A percentile compares a stretch with the other conserved stretches of the same genome.
phyloP scores from a whole-genome alignment of 2,113 vertebrate genomes.

The Cacatua alba region DNA sequence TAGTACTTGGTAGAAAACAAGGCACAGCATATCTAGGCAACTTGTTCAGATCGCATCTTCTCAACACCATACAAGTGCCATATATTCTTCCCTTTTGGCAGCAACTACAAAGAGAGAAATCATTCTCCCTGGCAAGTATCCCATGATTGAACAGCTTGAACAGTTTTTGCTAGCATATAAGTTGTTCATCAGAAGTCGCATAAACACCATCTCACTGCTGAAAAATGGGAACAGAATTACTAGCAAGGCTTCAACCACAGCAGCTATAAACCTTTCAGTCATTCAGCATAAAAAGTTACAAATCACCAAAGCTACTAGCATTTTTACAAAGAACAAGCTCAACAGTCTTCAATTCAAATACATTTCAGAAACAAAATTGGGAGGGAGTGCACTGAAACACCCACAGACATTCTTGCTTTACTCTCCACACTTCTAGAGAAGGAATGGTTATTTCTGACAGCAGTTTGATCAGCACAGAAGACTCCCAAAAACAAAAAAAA shows the following conservation, averaged over 20 bases:
- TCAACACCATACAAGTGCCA: neutral
- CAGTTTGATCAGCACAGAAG: constrained; percentile 12
- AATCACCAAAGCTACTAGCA: neutral
- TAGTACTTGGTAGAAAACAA: neutral
- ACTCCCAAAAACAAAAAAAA: neutral
- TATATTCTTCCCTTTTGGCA: neutral
- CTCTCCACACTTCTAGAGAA: neutral
- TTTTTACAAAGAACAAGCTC: neutral
- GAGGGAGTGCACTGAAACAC: neutral
- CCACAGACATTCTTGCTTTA: neutral
- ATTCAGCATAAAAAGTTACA: neutral
- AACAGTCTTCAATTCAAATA: constrained; percentile 26
- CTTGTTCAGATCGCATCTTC: constrained; percentile 9
- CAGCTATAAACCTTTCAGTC: neutral
- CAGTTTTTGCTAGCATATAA: neutral
- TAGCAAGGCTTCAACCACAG: neutral
- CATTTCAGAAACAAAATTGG: constrained; percentile 2
- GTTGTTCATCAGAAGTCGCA: neutral
- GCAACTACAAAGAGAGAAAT: neutral
- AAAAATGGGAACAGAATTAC: neutral
- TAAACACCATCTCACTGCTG: neutral
- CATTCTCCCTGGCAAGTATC: neutral
- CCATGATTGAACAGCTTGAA: neutral
- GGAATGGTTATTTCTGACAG: neutral
- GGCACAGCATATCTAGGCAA: neutral